Percentiles rank a stretch among this genome's conserved stretches.
Evolutionary conservation across 1,140 invertebrate genomes (phyloP).

Genomic region (Eupeodes corollae): DNA sequence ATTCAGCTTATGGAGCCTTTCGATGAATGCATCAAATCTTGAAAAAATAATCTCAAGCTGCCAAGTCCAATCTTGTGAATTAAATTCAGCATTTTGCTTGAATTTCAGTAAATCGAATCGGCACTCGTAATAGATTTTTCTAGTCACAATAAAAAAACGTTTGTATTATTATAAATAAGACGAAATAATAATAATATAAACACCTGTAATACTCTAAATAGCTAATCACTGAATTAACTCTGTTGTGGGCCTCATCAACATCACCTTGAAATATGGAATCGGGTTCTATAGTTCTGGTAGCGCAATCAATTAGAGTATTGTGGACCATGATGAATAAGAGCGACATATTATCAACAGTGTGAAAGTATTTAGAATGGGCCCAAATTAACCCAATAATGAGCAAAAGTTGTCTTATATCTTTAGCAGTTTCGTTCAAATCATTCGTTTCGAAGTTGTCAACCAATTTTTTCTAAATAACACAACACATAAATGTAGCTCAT

Average conservation of each 20-base stretch:
- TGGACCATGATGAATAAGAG: slow-evolving; percentile 55
- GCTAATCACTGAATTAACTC: slow-evolving; percentile 34
- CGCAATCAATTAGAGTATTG: slow-evolving; percentile 57
- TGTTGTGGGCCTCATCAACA: slow-evolving; percentile 43
- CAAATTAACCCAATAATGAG: slow-evolving; percentile 72
- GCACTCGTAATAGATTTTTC: slow-evolving; percentile 42
- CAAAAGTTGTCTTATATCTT: slow-evolving; percentile 52
- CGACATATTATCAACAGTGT: slow-evolving; percentile 58
- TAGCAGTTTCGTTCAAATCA: slow-evolving; percentile 51
- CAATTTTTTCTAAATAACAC: slow-evolving; percentile 30
- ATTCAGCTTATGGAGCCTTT: slow-evolving; percentile 43
- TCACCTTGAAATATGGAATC: slow-evolving; percentile 55
- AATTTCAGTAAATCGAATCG: slow-evolving; percentile 40
- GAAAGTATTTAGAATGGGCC: slow-evolving; percentile 74
- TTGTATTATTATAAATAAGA: too few species aligned
- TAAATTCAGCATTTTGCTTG: slow-evolving; percentile 22
- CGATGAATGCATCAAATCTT: slow-evolving; percentile 49
- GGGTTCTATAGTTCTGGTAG: slow-evolving; percentile 39
- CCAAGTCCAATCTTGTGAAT: slow-evolving; percentile 54
- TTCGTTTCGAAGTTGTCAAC: slow-evolving; percentile 60
- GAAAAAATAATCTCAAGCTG: slow-evolving; percentile 52
- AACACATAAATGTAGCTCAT: neutral
- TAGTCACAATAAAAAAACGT: slow-evolving; percentile 19
- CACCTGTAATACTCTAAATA: slow-evolving; percentile 38
- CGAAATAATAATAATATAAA: too few species aligned